These are phyloP conservation scores for Hydropsyche tenuis DNA, from an alignment of 1,140 invertebrate species.

Conservation along the genomic window DNA sequence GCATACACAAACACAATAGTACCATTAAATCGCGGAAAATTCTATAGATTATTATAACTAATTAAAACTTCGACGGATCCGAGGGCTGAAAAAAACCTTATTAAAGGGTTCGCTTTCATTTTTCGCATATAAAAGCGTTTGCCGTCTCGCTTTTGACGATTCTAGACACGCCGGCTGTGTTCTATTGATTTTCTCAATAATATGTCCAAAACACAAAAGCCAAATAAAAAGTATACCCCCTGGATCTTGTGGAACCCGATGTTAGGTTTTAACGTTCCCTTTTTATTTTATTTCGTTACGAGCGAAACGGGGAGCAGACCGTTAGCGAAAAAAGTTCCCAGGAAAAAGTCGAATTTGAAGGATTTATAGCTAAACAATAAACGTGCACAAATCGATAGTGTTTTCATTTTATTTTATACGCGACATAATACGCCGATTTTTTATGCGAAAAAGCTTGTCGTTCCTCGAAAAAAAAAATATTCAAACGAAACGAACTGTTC, in stretches of 20 bases:
- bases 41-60: too few species aligned
- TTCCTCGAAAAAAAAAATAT: neutral
- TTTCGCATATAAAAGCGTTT: neutral
- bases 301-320: neutral
- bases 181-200: slow-evolving; percentile 23
- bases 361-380: neutral
- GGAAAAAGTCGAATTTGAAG: too few species aligned
- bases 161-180: slow-evolving; percentile 14
- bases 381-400: neutral
- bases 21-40: too few species aligned
- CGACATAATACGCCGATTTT: neutral
- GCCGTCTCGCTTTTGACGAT: neutral
- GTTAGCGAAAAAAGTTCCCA: too few species aligned
- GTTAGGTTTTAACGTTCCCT: neutral
- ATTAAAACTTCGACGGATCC: too few species aligned
- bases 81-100: too few species aligned
- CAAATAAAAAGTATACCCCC: slow-evolving; percentile 5
- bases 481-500: neutral
- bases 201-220: slow-evolving; percentile 25
- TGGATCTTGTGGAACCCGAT: neutral
- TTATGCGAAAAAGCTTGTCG: too few species aligned
- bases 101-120: neutral
- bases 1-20: too few species aligned
- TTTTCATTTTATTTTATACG: too few species aligned
- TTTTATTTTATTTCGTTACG: neutral